Conservation (phyloP, 2,888 invertebrate species). For the Aspidiotus rigidus region DNA sequence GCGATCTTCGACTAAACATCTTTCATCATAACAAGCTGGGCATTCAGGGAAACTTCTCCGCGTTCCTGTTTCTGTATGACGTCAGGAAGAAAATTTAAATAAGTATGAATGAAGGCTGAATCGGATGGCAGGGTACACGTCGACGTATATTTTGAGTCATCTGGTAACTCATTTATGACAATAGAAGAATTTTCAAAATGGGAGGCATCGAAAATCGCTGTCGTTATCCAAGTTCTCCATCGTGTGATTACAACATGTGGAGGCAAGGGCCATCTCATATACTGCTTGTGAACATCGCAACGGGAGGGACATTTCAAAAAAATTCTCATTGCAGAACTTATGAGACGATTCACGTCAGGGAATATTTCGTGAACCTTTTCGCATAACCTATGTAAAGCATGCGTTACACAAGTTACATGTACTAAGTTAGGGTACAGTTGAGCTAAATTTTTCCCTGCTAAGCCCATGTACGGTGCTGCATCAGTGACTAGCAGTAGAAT, state of each 20-base stretch:
- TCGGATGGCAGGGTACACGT: background rate
- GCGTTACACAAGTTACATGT: conserved; percentile 6
- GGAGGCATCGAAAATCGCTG: background rate
- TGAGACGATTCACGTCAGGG: too few relatives aligned
- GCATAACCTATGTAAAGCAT: conserved; percentile 7
- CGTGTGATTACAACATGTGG: too few relatives aligned
- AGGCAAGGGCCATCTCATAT: too few relatives aligned
- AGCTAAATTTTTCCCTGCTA: background rate
- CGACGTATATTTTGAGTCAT: background rate
- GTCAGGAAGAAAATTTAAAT: background rate
- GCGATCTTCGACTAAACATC: too few relatives aligned
- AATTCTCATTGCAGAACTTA: background rate
- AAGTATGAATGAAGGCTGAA: background rate
- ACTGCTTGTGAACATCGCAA: too few relatives aligned
- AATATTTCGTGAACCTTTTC: background rate
- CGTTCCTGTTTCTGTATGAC: background rate
- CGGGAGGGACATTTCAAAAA: conserved; percentile 13
- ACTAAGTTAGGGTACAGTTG: background rate
- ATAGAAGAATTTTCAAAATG: background rate
- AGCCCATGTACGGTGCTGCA: background rate
- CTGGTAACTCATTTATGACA: background rate
- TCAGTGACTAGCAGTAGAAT: background rate
- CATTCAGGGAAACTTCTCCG: conserved; percentile 1
- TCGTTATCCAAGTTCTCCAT: too few relatives aligned
- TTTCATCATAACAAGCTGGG: too few relatives aligned